Evolutionary conservation across 2,888 invertebrate genomes (phyloP).

Genomic region (Dasysyrphus tricinctus): DNA sequence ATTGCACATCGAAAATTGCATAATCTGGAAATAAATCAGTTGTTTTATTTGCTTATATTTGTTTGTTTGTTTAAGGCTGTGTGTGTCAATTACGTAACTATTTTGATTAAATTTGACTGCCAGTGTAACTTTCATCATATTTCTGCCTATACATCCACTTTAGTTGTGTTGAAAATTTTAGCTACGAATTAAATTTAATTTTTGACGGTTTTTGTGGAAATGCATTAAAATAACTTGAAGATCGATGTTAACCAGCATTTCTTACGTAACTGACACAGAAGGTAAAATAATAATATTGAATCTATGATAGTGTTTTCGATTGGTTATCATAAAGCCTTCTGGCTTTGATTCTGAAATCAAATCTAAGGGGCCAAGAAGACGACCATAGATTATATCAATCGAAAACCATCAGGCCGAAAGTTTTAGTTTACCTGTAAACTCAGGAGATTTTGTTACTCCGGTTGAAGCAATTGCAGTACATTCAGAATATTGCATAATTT

Average conservation of each 20-base stretch:
- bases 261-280: no score
- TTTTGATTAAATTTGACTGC: not conserved
- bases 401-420: not conserved
- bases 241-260: no score
- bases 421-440: constrained; percentile 16
- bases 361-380: not conserved
- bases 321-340: not conserved
- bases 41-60: not conserved
- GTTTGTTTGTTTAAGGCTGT: not conserved
- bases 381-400: not conserved
- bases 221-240: no score
- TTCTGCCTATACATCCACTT: not conserved
- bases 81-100: not conserved
- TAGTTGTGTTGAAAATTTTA: no score
- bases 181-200: no score
- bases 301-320: not conserved
- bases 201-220: no score
- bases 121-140: not conserved
- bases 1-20: constrained; percentile 82
- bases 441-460: not conserved
- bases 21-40: constrained; percentile 64
- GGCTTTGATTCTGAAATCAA: not conserved
- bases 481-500: constrained; percentile 84
- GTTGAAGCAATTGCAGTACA: constrained; percentile 71
- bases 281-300: no score